Evolutionary conservation across 2,113 vertebrate genomes (phyloP).

Genomic region (Platysternon megacephalum): DNA sequence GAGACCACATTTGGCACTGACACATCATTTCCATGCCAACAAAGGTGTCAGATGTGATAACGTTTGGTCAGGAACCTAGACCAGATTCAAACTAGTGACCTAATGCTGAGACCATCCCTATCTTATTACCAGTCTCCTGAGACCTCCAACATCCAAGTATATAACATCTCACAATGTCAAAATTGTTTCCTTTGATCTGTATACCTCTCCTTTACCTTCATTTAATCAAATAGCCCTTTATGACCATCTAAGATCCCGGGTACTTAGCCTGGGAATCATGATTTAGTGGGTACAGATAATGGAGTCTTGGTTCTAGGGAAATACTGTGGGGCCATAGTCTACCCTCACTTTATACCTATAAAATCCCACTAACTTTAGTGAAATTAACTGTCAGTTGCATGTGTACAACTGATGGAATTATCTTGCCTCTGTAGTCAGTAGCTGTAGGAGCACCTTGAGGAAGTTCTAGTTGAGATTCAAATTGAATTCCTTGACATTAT

Average conservation of each 20-base stretch:
- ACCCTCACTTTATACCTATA: neutral
- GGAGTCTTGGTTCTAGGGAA: neutral
- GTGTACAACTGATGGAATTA: neutral
- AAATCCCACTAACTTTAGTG: neutral
- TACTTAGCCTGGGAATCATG: neutral
- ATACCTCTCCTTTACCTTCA: neutral
- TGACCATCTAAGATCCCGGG: neutral
- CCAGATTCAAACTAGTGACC: neutral
- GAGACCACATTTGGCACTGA: neutral
- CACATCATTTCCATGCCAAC: neutral
- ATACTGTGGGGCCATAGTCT: neutral
- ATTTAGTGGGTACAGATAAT: neutral
- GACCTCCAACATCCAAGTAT: no score
- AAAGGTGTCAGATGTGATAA: neutral
- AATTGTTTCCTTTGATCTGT: neutral
- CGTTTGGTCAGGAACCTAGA: neutral
- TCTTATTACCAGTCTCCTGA: no score
- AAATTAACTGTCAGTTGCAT: neutral
- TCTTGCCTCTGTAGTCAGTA: neutral
- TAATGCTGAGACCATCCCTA: no score
- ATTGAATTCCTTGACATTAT: slow-evolving; percentile 15
- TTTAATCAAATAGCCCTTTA: neutral
- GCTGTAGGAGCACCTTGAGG: neutral
- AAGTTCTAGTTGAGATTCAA: neutral
- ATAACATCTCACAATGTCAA: neutral